phyloP scores from a whole-genome alignment of 1,140 invertebrate species.

The Leptopilina clavipes region DNA sequence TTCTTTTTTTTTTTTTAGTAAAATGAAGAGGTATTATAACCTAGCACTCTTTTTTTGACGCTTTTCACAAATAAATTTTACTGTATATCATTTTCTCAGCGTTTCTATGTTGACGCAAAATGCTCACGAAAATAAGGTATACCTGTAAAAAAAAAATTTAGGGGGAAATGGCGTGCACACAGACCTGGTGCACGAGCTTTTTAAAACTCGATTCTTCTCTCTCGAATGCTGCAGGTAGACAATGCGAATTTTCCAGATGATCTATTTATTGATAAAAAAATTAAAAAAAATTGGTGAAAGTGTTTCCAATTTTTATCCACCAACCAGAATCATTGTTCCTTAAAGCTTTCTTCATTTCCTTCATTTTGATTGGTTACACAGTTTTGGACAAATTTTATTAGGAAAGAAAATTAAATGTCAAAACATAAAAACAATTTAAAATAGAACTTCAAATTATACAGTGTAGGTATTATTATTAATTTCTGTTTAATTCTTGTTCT shows the following conservation, averaged over 20 bases:
- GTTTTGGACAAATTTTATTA: not conserved
- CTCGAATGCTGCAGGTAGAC: not conserved
- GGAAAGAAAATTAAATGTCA: not conserved
- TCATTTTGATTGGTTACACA: not conserved
- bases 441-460: not conserved
- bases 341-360: not conserved
- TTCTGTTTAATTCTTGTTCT: not conserved
- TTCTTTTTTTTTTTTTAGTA: no score
- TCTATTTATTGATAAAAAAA: constrained; percentile 11
- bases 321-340: not conserved
- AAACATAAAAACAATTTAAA: not conserved
- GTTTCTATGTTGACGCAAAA: not conserved
- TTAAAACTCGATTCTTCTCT: not conserved
- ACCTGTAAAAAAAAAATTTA: not conserved
- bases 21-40: not conserved
- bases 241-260: constrained; percentile 15
- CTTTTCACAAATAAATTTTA: not conserved
- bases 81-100: not conserved
- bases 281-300: not conserved
- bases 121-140: not conserved
- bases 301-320: not conserved
- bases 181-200: constrained; percentile 11
- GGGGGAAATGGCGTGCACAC: constrained; percentile 1
- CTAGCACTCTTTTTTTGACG: not conserved
- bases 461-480: not conserved